Conservation (phyloP, 2,113 vertebrate genomes). For the Pseudorasbora parva region DNA sequence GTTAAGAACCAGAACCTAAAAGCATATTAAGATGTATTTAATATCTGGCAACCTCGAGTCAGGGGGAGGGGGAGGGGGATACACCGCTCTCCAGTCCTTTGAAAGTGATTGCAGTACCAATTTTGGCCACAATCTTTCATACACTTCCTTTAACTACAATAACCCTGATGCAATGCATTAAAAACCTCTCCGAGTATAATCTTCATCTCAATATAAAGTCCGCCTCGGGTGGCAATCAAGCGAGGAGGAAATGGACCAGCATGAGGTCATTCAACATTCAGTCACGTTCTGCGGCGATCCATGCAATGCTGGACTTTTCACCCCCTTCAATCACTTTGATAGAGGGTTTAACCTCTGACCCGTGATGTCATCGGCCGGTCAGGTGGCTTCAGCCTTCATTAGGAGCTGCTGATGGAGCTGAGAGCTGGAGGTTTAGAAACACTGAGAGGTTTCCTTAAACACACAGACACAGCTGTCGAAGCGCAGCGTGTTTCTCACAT, state of each 20-base stretch:
- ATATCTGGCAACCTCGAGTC: too few species aligned
- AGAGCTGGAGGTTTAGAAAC: conserved; percentile 62
- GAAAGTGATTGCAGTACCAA: too few species aligned
- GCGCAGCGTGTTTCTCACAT: not conserved
- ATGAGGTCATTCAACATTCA: conserved; percentile 66
- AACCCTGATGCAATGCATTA: not conserved
- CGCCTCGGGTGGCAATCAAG: conserved; percentile 61
- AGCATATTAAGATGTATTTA: too few species aligned
- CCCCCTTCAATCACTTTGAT: conserved; percentile 69
- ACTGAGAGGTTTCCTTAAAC: conserved; percentile 63
- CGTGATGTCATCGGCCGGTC: conserved; percentile 68
- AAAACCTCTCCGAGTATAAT: not conserved
- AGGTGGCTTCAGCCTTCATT: conserved; percentile 56
- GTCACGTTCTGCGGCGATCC: conserved; percentile 67
- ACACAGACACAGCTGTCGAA: conserved; percentile 29
- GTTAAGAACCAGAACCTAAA: too few species aligned
- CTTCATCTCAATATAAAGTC: conserved; percentile 33
- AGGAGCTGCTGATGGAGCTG: conserved; percentile 46
- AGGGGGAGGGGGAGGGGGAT: too few species aligned
- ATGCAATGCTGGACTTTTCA: conserved; percentile 62
- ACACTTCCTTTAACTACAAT: not conserved
- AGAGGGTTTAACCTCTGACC: conserved; percentile 67
- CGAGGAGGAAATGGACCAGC: conserved; percentile 50
- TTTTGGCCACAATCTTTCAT: too few species aligned
- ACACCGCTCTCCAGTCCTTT: too few species aligned